Conservation (phyloP, 92 coral and sea anemone genomes). For the Palythoa grandiflora region DNA sequence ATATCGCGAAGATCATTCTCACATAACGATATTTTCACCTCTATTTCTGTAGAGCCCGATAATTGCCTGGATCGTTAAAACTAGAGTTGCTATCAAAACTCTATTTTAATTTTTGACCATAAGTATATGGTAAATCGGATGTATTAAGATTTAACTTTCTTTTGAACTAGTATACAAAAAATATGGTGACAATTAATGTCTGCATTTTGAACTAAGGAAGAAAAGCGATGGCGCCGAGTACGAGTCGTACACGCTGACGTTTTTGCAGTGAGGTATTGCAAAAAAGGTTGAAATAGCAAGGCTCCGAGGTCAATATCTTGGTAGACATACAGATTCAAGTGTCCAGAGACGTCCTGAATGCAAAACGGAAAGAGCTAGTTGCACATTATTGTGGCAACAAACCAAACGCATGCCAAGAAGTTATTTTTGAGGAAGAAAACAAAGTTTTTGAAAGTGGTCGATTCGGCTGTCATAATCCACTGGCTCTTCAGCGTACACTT, state of each 20-base stretch:
- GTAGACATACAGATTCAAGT: conserved; percentile 12
- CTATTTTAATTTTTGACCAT: no score
- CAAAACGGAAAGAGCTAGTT: conserved; percentile 23
- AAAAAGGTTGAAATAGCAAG: conserved; percentile 28
- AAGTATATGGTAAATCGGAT: no score
- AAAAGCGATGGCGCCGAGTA: neutral
- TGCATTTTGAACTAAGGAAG: neutral
- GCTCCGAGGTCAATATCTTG: conserved; percentile 21
- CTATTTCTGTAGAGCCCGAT: no score
- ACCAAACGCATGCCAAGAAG: conserved; percentile 31
- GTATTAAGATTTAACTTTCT: no score
- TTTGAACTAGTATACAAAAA: no score
- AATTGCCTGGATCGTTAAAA: no score
- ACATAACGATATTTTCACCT: no score
- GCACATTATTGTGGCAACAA: conserved; percentile 38
- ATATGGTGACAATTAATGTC: no score
- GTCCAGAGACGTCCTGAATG: conserved; percentile 1
- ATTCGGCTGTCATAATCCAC: no score
- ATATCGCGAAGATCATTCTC: no score
- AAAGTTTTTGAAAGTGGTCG: neutral
- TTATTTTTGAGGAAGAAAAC: conserved; percentile 34
- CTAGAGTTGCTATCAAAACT: no score
- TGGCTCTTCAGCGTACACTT: no score
- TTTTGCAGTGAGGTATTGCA: neutral
- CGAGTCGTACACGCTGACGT: neutral